Conservation (phyloP, 2,113 vertebrate species). For the Trogon melanurus region DNA sequence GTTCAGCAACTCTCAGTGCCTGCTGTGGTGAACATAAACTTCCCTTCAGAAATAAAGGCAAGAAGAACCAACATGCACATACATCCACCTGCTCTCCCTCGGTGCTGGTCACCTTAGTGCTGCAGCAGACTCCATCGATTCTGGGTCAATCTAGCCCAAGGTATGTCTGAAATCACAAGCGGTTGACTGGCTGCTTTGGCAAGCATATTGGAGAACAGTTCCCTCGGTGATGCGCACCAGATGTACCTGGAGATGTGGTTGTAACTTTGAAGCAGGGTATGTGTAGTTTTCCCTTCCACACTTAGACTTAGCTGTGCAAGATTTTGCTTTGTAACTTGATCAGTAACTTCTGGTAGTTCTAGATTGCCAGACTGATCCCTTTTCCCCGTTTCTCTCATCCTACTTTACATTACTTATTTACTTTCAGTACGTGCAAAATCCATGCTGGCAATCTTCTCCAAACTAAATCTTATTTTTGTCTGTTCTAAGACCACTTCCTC, state of each 20-base stretch:
- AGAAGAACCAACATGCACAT: not conserved
- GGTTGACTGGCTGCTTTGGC: not conserved
- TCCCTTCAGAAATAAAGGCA: not conserved
- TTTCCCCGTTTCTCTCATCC: not conserved
- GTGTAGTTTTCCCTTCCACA: not conserved
- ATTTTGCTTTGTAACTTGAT: not conserved
- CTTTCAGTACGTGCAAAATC: not conserved
- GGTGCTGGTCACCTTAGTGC: not conserved
- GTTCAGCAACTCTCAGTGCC: not conserved
- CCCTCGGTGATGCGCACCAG: not conserved
- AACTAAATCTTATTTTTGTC: not conserved
- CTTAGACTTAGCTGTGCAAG: not conserved
- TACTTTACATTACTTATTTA: not conserved
- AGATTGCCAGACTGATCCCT: not conserved
- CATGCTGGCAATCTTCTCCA: not conserved
- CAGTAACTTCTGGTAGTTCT: not conserved
- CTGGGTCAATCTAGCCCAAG: not conserved
- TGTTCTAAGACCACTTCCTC: not conserved
- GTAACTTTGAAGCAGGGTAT: not conserved
- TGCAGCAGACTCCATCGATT: fast-evolving
- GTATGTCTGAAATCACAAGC: not conserved
- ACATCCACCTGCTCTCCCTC: not conserved
- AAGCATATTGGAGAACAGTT: not conserved
- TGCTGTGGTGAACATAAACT: not conserved
- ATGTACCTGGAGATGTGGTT: not conserved